Percentiles rank a stretch among this genome's conserved stretches.
Evolutionary conservation across 2,888 invertebrate species (phyloP).

Genomic region (Teleiodes luculella): DNA sequence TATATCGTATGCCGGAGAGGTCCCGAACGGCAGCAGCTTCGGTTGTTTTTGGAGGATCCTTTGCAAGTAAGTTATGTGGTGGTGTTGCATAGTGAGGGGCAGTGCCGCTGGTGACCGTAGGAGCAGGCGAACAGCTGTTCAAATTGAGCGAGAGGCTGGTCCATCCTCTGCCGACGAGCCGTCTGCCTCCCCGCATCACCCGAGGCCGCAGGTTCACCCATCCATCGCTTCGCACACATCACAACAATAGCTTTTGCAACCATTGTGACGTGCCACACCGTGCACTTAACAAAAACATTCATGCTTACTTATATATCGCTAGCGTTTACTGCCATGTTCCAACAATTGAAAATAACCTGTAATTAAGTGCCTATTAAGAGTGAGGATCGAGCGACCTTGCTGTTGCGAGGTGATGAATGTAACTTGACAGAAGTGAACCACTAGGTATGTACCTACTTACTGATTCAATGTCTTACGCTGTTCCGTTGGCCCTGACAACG

Average conservation of each 20-base stretch:
- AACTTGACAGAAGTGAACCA: slow-evolving; percentile 32
- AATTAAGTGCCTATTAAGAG: slow-evolving; percentile 30
- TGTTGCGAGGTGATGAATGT: slow-evolving; percentile 43
- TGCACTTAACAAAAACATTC: slow-evolving; percentile 37
- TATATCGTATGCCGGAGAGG: slow-evolving; percentile 93
- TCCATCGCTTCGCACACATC: background rate
- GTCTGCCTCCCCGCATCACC: slow-evolving; percentile 22
- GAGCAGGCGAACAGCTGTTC: slow-evolving; percentile 22
- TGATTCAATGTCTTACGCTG: slow-evolving; percentile 39
- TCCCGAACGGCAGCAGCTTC: slow-evolving; percentile 94
- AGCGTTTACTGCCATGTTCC: slow-evolving; percentile 30
- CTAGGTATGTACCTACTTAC: slow-evolving; percentile 22
- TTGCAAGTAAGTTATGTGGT: slow-evolving; percentile 83
- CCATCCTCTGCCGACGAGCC: slow-evolving; percentile 44
- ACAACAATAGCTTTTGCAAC: slow-evolving; percentile 44
- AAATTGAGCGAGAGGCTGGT: background rate
- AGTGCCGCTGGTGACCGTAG: no score
- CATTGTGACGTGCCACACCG: slow-evolving; percentile 43
- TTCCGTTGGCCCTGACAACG: slow-evolving; percentile 58
- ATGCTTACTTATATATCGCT: slow-evolving; percentile 17
- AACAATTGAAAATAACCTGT: slow-evolving; percentile 39
- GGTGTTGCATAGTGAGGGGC: background rate
- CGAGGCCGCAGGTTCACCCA: background rate
- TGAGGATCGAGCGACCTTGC: slow-evolving; percentile 47
- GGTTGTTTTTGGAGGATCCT: slow-evolving; percentile 95